These are phyloP conservation scores for Solenopsis invicta DNA, from an alignment of 1,140 invertebrate species.

Conservation along the genomic window DNA sequence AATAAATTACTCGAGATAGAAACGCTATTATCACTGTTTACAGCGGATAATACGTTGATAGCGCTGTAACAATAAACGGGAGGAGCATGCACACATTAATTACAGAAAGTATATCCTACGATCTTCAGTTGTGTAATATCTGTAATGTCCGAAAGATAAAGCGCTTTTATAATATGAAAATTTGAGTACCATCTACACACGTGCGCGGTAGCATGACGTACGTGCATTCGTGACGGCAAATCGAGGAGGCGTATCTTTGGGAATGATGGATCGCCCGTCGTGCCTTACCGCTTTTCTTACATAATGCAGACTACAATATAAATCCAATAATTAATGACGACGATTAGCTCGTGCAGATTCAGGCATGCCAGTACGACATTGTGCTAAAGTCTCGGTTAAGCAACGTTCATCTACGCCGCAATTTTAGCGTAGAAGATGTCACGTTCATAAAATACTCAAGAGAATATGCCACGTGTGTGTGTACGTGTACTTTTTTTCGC, in stretches of 20 bases:
- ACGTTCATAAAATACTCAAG: constrained; percentile 13
- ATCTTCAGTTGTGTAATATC: constrained; percentile 40
- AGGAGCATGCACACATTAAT: not conserved
- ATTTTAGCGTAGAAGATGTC: constrained; percentile 26
- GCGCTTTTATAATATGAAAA: constrained; percentile 29
- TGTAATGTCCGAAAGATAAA: constrained; percentile 17
- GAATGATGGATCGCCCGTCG: constrained; percentile 67
- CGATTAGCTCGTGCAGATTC: constrained; percentile 68
- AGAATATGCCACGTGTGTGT: not conserved
- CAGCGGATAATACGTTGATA: not conserved
- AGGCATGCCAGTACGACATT: constrained; percentile 23
- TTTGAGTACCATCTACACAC: constrained; percentile 1
- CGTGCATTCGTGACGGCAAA: constrained; percentile 53
- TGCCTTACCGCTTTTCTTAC: constrained; percentile 46
- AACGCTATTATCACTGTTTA: not conserved
- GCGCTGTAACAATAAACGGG: not conserved
- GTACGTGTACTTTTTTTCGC: not conserved
- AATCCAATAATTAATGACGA: constrained; percentile 73
- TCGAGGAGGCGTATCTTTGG: constrained; percentile 66
- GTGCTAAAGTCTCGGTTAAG: not conserved
- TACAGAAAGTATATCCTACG: constrained; percentile 29
- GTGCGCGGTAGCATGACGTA: constrained; percentile 38
- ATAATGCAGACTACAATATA: constrained; percentile 68
- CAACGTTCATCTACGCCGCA: not conserved
- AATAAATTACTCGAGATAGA: not conserved